phyloP scores from a whole-genome alignment of 2,113 vertebrate genomes.

The Eptesicus fuscus region DNA sequence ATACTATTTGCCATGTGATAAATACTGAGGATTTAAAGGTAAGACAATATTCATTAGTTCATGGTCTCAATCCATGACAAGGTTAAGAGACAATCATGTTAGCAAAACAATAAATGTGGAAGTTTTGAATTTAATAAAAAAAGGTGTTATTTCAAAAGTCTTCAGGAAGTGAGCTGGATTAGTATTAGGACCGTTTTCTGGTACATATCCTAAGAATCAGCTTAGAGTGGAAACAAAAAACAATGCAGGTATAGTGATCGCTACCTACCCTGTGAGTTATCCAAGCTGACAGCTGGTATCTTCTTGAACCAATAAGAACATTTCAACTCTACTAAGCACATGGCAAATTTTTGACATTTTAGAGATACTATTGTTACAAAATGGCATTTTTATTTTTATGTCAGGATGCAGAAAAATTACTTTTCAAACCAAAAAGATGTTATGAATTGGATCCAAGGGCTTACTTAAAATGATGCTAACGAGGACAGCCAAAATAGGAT shows the following conservation, averaged over 20 bases:
- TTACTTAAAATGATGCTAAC: conserved; percentile 46
- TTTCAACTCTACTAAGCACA: conserved; percentile 17
- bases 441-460: neutral
- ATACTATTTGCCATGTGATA: neutral
- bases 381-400: conserved; percentile 36
- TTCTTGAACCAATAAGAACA: neutral
- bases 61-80: neutral
- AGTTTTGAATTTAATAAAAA: neutral
- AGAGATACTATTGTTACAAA: conserved; percentile 30
- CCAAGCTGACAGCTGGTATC: neutral
- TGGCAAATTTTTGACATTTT: conserved; percentile 16
- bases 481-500: conserved; percentile 3
- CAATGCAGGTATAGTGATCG: neutral
- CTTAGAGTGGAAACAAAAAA: neutral
- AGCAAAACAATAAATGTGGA: neutral
- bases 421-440: conserved; percentile 39
- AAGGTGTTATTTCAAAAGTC: neutral
- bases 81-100: neutral
- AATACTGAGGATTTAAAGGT: neutral
- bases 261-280: neutral
- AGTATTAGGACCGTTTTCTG: neutral
- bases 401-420: conserved; percentile 11
- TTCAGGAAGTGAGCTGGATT: neutral
- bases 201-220: neutral
- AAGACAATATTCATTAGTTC: neutral